phyloP scores from a whole-genome alignment of 2,888 invertebrate species.

The Frankliniella fusca region DNA sequence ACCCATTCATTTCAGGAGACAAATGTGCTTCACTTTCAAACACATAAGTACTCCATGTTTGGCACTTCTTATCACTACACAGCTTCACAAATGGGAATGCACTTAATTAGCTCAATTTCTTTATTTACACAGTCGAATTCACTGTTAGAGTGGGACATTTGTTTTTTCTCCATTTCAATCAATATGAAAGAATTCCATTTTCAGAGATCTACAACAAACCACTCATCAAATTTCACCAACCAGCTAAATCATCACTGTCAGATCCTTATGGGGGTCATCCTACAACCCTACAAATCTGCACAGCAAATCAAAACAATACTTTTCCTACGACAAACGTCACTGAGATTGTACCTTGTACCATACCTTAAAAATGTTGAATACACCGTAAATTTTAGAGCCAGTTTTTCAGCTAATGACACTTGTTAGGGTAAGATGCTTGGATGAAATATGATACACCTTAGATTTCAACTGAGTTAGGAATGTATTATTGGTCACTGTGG shows the following conservation, averaged over 20 bases:
- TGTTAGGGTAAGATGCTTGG: background rate
- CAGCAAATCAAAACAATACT: background rate
- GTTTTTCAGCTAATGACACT: background rate
- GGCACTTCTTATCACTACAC: conserved; percentile 24
- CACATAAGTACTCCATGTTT: conserved; percentile 14
- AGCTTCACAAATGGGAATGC: conserved; percentile 4
- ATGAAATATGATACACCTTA: conserved; percentile 1
- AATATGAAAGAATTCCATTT: background rate
- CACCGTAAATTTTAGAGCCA: too few species aligned
- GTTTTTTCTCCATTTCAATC: background rate
- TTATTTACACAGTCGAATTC: conserved; percentile 10
- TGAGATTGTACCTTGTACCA: background rate
- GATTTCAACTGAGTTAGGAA: background rate
- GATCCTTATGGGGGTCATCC: background rate
- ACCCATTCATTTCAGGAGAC: background rate
- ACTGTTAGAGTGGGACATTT: background rate
- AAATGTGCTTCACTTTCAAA: background rate
- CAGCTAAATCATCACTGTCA: background rate
- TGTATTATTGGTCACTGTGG: conserved; percentile 6
- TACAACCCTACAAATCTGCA: background rate
- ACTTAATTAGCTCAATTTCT: conserved; percentile 10
- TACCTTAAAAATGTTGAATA: background rate
- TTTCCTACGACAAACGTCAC: conserved; percentile 10
- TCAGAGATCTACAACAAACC: background rate
- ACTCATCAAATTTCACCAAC: background rate